Evolutionary conservation across 2,797 vertebrate species (phyloP), one percentile per base, ranked within the genome.

Genomic region (Ispidina lecontei): DNA sequence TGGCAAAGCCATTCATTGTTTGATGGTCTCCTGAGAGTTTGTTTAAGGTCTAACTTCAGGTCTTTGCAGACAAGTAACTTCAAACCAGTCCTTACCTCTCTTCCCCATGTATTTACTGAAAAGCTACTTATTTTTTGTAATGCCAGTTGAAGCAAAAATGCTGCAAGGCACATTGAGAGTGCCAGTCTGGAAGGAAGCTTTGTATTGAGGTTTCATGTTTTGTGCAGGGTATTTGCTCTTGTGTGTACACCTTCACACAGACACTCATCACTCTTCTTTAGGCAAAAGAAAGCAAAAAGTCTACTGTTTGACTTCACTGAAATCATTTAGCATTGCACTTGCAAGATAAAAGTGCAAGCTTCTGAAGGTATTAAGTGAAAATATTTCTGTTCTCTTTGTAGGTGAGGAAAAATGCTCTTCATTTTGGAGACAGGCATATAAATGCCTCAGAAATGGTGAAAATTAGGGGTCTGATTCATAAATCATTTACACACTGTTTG

Each of bases 401-500:
- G 35, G 9, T 55, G 14, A 68, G 31, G 87, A 91, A 83, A 93
- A 72, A 29, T 94, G 72, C 33, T 90, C 49, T 91, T 93, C 1
- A 0, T 93, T 84, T 92, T 74, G 10, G 51, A 86, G 37, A 64
- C n/a, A 41, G 70, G 26, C 51, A 46, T 90, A 75, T 41, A 56
- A 95, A 91, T 54, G 43, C 52, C 72, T 95, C 77, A 87, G 39
- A 82, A 90, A 65, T 73, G 91, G 47, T 96, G 80, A 94, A 87
- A 52, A 77, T 89, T 90, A 96, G 92, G 58, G 69, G 51, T 86
- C 82, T 94, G 64, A 93, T 94, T 95, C 77, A 62, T 94, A 83
- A 96, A 95, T 93, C 23, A 85, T 89, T 52, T 87, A 77, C 83
- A 39, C 62, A 81, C 51, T 91, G 8, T 77, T 96, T 87, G 88